Conservation (phyloP, 2,888 invertebrate species). For the Thysanoteuthis rhombus region DNA sequence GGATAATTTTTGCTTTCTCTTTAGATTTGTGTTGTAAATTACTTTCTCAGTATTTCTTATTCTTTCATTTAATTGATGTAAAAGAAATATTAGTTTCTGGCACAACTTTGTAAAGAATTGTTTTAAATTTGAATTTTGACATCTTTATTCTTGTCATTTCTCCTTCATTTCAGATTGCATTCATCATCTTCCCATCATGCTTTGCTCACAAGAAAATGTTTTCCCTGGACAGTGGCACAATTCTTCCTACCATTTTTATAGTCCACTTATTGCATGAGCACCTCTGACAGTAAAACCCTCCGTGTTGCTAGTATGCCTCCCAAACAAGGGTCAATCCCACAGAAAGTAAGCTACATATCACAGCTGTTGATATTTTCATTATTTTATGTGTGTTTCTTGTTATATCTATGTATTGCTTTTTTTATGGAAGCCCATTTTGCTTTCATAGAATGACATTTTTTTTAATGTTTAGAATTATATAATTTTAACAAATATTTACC, state of each 20-base stretch:
- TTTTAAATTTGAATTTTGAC: background rate
- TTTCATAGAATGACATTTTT: too few relatives aligned
- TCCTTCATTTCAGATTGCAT: background rate
- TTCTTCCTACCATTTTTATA: background rate
- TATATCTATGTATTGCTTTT: too few relatives aligned
- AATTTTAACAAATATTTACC: too few relatives aligned
- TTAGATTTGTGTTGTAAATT: background rate
- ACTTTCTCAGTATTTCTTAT: background rate
- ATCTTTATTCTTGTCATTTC: background rate
- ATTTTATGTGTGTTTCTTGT: background rate
- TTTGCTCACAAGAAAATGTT: background rate
- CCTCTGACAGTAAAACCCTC: background rate
- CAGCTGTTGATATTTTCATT: background rate
- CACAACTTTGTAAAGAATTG: background rate
- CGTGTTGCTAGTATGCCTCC: background rate
- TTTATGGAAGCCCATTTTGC: too few relatives aligned
- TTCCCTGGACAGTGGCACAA: background rate
- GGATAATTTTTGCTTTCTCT: background rate
- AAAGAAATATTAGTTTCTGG: background rate
- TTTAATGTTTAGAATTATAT: too few relatives aligned
- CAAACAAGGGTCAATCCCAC: background rate
- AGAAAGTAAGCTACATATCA: background rate
- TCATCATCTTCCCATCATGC: background rate
- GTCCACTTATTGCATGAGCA: conserved; percentile 12
- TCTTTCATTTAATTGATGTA: too few relatives aligned